These are phyloP conservation scores for Chelidonichthys spinosus DNA, from an alignment of 2,797 vertebrate species.

Conservation along the genomic window DNA sequence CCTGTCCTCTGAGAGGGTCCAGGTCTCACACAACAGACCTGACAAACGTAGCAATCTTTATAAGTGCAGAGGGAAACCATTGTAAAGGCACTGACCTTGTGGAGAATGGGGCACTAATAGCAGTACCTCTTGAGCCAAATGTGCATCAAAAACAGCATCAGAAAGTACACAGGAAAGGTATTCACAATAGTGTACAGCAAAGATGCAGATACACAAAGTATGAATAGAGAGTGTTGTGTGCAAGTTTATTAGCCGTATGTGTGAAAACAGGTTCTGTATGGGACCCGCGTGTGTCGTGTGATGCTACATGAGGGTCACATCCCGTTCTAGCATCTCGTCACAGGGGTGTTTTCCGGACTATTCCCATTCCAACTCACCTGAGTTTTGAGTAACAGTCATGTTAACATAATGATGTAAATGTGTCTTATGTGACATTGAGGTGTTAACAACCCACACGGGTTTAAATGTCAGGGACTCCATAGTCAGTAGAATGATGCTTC, in stretches of 20 bases:
- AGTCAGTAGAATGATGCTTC: not conserved
- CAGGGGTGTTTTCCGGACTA: not conserved
- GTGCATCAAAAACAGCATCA: conserved; percentile 62
- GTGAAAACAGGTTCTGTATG: not conserved
- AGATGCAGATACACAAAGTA: conserved; percentile 14
- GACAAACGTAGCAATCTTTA: conserved; percentile 71
- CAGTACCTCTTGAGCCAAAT: conserved; percentile 68
- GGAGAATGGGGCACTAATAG: conserved; percentile 73
- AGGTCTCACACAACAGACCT: conserved; percentile 56
- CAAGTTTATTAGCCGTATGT: not conserved
- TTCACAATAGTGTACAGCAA: conserved; percentile 23
- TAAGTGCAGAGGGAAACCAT: conserved; percentile 69
- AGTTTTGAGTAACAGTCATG: not conserved
- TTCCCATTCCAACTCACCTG: not conserved
- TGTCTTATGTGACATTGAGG: conserved; percentile 4
- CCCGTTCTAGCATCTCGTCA: not conserved
- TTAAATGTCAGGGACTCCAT: not conserved
- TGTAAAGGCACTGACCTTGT: conserved; percentile 72
- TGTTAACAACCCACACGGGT: not conserved
- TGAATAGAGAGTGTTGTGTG: not conserved
- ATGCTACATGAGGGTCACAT: conserved; percentile 1
- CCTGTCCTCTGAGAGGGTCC: conserved; percentile 60
- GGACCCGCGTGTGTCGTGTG: not conserved
- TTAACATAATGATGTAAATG: conserved; percentile 1
- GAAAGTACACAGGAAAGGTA: conserved; percentile 41